Percentiles rank a stretch among this genome's conserved stretches.
These are phyloP conservation scores for Leptobrachium ailaonicum DNA, from an alignment of 2,113 vertebrate genomes.

Conservation along the genomic window DNA sequence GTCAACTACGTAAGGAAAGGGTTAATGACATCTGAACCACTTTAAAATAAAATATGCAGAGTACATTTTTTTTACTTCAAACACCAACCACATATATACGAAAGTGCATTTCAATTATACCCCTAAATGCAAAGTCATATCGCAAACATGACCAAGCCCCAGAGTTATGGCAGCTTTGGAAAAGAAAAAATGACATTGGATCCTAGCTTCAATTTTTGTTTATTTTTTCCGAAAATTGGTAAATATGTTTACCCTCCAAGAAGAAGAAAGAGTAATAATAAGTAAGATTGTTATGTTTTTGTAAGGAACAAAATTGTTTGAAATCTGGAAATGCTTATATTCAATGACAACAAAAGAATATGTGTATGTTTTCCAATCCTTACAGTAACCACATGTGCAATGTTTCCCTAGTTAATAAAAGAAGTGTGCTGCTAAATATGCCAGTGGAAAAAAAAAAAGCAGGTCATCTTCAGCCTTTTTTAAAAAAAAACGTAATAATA, in stretches of 20 bases:
- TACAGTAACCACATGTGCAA: neutral
- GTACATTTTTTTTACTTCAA: no score
- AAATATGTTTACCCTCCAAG: slow-evolving; percentile 15
- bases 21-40: no score
- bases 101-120: no score
- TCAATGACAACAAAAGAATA: neutral
- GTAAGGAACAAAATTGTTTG: neutral
- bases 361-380: neutral
- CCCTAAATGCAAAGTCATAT: neutral
- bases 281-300: neutral
- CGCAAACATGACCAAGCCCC: neutral
- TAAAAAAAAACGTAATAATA: no score
- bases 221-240: neutral
- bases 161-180: neutral
- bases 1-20: no score
- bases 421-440: no score
- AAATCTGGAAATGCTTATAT: slow-evolving; percentile 18
- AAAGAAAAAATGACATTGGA: slow-evolving; percentile 10
- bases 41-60: no score
- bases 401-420: neutral
- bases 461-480: no score
- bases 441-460: no score
- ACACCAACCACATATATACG: no score
- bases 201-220: neutral
- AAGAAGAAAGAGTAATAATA: slow-evolving; percentile 26